Percentiles rank a stretch among this genome's conserved stretches.
Conservation (phyloP, 2,113 vertebrate genomes). For the Notarius quadriscutis region DNA sequence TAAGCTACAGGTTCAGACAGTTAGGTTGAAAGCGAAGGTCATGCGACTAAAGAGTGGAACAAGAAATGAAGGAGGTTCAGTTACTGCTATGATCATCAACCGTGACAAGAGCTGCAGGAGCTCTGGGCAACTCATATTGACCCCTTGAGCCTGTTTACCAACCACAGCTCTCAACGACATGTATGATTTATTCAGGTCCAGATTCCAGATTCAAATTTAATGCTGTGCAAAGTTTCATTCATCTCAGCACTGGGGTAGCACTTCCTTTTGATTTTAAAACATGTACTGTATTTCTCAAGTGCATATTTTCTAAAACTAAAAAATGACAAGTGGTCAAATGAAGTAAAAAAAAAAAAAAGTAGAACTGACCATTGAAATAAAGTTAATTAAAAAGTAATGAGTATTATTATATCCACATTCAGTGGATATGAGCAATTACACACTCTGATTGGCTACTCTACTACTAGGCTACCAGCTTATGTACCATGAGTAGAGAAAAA, state of each 20-base stretch:
- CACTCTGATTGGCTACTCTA: too few relatives aligned
- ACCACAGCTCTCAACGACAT: neutral
- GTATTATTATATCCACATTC: too few relatives aligned
- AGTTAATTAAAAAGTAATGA: neutral
- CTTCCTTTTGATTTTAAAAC: neutral
- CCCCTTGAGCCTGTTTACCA: neutral
- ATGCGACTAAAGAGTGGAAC: neutral
- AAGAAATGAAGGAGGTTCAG: constrained; percentile 6
- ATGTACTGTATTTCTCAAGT: too few relatives aligned
- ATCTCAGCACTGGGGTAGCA: neutral
- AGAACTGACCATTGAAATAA: neutral
- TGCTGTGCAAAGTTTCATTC: neutral
- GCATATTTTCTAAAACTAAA: too few relatives aligned
- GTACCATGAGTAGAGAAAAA: too few relatives aligned
- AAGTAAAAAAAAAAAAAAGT: neutral
- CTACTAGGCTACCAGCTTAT: too few relatives aligned
- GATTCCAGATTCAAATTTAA: neutral
- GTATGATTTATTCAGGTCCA: neutral
- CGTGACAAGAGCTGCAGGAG: neutral
- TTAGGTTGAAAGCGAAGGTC: neutral
- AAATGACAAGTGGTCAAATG: neutral
- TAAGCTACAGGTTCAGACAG: constrained; percentile 30
- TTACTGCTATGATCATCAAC: constrained; percentile 31
- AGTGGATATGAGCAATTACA: too few relatives aligned
- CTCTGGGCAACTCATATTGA: neutral